Base-by-base conservation (phyloP, 1,140 invertebrate genomes). In the Carcinoscorpius rotundicauda region DNA sequence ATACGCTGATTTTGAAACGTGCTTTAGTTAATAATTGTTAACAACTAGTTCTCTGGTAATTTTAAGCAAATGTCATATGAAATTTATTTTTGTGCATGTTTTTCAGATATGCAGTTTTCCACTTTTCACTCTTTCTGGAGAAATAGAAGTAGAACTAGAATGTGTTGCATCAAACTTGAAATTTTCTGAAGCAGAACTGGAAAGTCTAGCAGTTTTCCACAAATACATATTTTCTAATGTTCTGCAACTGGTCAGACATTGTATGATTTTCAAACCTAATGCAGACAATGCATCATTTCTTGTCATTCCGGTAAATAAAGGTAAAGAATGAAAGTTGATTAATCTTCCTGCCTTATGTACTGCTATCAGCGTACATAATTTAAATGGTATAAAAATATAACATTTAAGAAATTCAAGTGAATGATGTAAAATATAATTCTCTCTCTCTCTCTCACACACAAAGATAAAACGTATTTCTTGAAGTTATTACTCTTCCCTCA, bases 111-210 rank as follows among this genome's bases (percentile, higher is more conserved):
- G 94, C 68, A 83, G 88, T 60, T 99, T 99, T 81, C 95, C 97
- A 0, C 93, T 98, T 72, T 99, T 97, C 77, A 98, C 96, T 0
- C 81, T 96, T 66, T 98, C 94, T 52, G 97, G 97, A 0, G 95
- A 99, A 81, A 94, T 98, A 5, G 83, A 86, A 64, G 88, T 96
- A 10, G 71, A 78, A 10, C 74, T 95, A 49, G 81, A 85, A 67
- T 75, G 85, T 75, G 60, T 81, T 77, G 68, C 79, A 49, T 71
- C 72, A 4, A 78, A 80, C 4, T 73, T 91, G 4, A 71, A 79
- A 11, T 73, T 94, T 49, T 83, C 78, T 48, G 76, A 83, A 48
- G 75, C 81, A 4, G 82, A 93, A 75, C 79, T 91, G 51, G 76
- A 82, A 58, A 82, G 85, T 72, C 82, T 95, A 58, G 82, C 84